Evolutionary conservation across 1,140 invertebrate species (phyloP).

Genomic region (Nymphalis io): DNA sequence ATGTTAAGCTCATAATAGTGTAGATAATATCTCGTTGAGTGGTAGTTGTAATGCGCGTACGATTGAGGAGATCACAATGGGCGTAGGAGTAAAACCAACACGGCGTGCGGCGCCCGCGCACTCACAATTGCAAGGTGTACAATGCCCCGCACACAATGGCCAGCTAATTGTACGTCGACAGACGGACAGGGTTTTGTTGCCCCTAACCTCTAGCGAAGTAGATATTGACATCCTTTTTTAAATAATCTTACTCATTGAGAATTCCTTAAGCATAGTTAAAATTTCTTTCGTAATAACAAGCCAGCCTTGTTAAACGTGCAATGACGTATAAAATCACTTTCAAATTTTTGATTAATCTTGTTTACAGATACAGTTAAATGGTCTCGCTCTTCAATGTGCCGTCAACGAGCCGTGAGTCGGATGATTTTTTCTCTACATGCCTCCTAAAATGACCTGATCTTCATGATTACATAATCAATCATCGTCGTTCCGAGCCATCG

Average conservation of each 20-base stretch:
- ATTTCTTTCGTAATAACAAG: constrained; percentile 1
- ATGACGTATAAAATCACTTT: constrained; percentile 53
- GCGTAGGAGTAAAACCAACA: constrained; percentile 69
- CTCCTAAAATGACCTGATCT: constrained; percentile 66
- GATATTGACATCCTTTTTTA: constrained; percentile 36
- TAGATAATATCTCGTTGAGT: constrained; percentile 62
- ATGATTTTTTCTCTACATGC: constrained; percentile 70
- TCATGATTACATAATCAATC: constrained; percentile 76
- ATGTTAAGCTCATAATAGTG: constrained; percentile 57
- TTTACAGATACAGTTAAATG: constrained; percentile 49
- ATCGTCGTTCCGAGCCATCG: constrained; percentile 58
- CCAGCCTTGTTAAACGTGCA: not conserved
- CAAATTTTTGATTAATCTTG: constrained; percentile 47
- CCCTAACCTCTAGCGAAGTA: constrained; percentile 25
- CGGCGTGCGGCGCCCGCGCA: constrained; percentile 52
- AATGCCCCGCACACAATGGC: constrained; percentile 59
- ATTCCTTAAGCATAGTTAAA: not conserved
- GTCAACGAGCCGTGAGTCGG: constrained; percentile 71
- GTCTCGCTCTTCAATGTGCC: constrained; percentile 46
- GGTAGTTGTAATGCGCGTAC: constrained; percentile 30
- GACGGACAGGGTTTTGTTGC: constrained; percentile 43
- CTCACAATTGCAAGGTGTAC: constrained; percentile 41
- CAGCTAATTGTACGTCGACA: constrained; percentile 74
- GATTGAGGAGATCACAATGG: constrained; percentile 53
- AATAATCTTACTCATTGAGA: constrained; percentile 5